Base-by-base conservation (phyloP, 2,888 invertebrate species). In the Zaprionus lineosus region DNA sequence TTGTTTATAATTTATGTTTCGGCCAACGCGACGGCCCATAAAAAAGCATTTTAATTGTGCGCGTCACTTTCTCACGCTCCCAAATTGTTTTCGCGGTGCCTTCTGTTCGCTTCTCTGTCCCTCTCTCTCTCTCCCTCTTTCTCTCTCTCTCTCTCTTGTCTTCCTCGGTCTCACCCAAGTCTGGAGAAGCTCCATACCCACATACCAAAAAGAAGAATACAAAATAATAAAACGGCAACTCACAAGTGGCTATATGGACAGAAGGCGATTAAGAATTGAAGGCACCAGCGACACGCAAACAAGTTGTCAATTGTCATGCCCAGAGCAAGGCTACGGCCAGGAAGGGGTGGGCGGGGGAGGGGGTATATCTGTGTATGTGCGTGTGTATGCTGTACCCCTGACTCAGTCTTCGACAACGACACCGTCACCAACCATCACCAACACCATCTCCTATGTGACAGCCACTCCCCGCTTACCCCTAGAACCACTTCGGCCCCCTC, bases 51-150 rank as follows among this genome's bases (percentile, higher is more conserved):
- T 74, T 74, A 66, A 74, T 74, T 74, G 73, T 68, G 65, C 76
- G 74, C 71, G 76, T 58, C 71, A 74, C 72, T 82, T 86, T 83
- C 83, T 83, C 83, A 83, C 86, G 83, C 78, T 84, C 69, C 82
- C 73, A 76, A 84, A 78, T 78, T 69, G 64, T 59, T 65, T 33
- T 36, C n/a, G 26, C 37, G 46, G 29, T 43, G 53, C 26, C 63
- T 62, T 52, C 62, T 47, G 36, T 46, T 50, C 43, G 8, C n/a
- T 12, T 28, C 37, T 34, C 33, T 9, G 11, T 34, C n/a, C n/a
- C n/a, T n/a, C n/a, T n/a, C n/a, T 28, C 15, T n/a, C 36, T 28
- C 24, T 47, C 1, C n/a, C 11, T 58, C 9, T 26, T 12, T 41
- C 11, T 15, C 6, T n/a, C 41, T 50, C n/a, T 21, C 28, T 18